Percentiles rank a stretch among this genome's conserved stretches.
phyloP scores from a whole-genome alignment of 2,113 vertebrate species.

The Hirundichthys speculiger region DNA sequence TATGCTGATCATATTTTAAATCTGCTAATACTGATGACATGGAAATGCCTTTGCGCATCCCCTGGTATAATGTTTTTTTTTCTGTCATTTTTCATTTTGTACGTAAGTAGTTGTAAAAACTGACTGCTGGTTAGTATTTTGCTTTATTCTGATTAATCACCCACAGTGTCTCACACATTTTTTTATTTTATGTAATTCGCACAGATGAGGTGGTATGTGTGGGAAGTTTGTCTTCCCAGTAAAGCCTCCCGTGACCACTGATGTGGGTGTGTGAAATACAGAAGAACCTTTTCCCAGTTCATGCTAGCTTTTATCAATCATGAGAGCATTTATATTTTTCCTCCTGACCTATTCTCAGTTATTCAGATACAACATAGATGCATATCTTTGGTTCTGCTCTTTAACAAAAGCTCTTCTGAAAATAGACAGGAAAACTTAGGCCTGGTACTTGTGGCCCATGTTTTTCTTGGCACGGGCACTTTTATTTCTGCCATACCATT shows the following conservation, averaged over 20 bases:
- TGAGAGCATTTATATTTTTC: conserved; percentile 32
- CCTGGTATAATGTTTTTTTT: too few relatives aligned
- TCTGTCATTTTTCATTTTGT: too few relatives aligned
- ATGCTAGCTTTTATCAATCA: conserved; percentile 27
- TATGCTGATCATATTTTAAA: too few relatives aligned
- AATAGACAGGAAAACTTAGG: conserved; percentile 34
- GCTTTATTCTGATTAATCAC: not conserved
- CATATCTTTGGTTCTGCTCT: conserved; percentile 27
- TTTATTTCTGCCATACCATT: conserved; percentile 37
- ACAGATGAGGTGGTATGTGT: conserved; percentile 22
- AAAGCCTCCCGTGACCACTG: conserved; percentile 13
- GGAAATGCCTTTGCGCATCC: too few relatives aligned
- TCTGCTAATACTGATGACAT: too few relatives aligned
- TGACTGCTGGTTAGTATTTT: too few relatives aligned
- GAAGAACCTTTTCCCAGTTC: conserved; percentile 3
- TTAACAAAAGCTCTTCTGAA: conserved; percentile 28
- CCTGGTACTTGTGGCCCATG: conserved; percentile 27
- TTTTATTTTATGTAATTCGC: not conserved
- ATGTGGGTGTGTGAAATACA: conserved; percentile 37
- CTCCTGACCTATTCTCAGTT: conserved; percentile 28
- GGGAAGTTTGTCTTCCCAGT: conserved; percentile 27
- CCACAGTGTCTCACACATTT: not conserved
- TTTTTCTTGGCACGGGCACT: conserved; percentile 56
- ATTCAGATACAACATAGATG: conserved; percentile 1
- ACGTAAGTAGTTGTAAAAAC: too few relatives aligned